These are phyloP conservation scores for Diabrotica balteata DNA, from an alignment of 2,888 invertebrate species.

Conservation along the genomic window DNA sequence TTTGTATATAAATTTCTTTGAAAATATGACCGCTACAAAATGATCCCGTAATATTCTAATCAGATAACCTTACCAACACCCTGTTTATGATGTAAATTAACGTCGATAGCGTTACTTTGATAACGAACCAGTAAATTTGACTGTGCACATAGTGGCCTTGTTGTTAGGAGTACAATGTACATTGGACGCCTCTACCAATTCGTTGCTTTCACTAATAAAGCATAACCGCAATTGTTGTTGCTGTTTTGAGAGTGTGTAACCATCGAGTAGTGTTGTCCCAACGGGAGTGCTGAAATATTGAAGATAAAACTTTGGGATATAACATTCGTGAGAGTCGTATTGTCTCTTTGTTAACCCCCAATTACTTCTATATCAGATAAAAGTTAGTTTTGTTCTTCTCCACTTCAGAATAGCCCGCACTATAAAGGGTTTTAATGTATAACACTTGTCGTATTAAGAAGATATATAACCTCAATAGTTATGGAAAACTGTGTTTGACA, in stretches of 20 bases:
- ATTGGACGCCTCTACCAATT: constrained; percentile 7
- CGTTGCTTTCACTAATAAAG: constrained; percentile 23
- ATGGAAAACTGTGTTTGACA: too few species aligned
- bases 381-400: background rate
- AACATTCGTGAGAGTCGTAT: too few species aligned
- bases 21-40: too few species aligned
- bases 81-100: constrained; percentile 29
- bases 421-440: too few species aligned
- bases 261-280: constrained; percentile 3
- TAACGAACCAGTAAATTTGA: constrained; percentile 36
- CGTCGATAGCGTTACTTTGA: constrained; percentile 34
- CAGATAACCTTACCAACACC: background rate
- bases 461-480: too few species aligned
- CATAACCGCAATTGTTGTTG: constrained; percentile 29
- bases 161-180: constrained; percentile 28
- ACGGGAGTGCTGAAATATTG: too few species aligned
- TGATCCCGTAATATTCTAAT: too few species aligned
- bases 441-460: too few species aligned
- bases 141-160: constrained; percentile 25
- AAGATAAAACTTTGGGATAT: too few species aligned
- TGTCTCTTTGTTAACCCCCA: too few species aligned
- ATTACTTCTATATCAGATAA: too few species aligned
- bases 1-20: too few species aligned
- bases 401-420: constrained; percentile 1
- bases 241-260: constrained; percentile 12